phyloP scores from a whole-genome alignment of 2,888 invertebrate genomes.

The Junonia oenone region DNA sequence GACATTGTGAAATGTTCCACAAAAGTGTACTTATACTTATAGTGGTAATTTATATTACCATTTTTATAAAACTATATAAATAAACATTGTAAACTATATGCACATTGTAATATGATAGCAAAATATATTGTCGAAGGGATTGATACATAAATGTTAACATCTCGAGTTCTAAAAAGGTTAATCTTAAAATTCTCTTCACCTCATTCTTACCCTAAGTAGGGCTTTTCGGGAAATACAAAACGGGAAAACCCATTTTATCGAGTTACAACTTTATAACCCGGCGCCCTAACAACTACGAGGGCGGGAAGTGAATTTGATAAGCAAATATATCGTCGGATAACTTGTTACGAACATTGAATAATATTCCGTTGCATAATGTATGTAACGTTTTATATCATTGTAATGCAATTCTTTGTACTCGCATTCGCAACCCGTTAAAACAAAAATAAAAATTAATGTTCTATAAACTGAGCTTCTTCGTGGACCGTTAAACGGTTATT shows the following conservation, averaged over 20 bases:
- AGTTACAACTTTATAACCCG: slow-evolving; percentile 28
- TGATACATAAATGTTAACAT: not conserved
- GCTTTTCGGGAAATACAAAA: slow-evolving; percentile 18
- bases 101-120: not conserved
- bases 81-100: no score
- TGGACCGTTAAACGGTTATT: no score
- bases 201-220: slow-evolving; percentile 2
- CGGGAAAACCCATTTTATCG: slow-evolving; percentile 30
- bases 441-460: not conserved
- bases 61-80: no score
- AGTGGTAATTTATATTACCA: no score
- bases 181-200: slow-evolving; percentile 2
- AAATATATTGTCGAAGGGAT: not conserved
- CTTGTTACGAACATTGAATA: slow-evolving; percentile 10
- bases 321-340: slow-evolving; percentile 15
- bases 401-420: not conserved
- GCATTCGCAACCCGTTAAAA: not conserved
- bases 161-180: slow-evolving; percentile 11
- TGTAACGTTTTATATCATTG: not conserved
- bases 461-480: no score
- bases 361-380: not conserved
- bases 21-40: no score
- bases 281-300: slow-evolving; percentile 13
- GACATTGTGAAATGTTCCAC: no score
- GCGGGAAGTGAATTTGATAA: slow-evolving; percentile 18